Conservation (phyloP, 2,888 invertebrate species). For the Eristalis tenax region DNA sequence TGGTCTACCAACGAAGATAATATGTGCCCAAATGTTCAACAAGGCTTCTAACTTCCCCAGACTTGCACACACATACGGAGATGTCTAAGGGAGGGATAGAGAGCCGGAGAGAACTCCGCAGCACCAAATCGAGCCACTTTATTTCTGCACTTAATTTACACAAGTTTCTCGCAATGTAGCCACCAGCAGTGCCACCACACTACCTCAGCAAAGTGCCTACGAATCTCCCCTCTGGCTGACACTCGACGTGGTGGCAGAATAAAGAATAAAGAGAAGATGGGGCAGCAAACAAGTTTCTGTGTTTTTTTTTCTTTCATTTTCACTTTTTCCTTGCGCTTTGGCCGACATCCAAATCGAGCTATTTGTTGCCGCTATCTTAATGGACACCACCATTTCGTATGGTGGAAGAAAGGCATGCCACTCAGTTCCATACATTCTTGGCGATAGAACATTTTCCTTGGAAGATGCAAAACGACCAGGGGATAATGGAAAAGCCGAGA, state of each 20-base stretch:
- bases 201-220: slow-evolving; percentile 67
- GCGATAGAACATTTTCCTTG: slow-evolving; percentile 52
- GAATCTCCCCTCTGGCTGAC: slow-evolving; percentile 40
- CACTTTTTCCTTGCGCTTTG: slow-evolving; percentile 48
- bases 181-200: slow-evolving; percentile 54
- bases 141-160: slow-evolving; percentile 72
- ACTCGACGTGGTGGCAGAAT: neutral
- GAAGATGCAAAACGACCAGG: slow-evolving; percentile 56
- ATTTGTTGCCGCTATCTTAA: slow-evolving; percentile 73
- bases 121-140: slow-evolving; percentile 67
- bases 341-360: slow-evolving; percentile 73
- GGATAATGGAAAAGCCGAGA: slow-evolving; percentile 12
- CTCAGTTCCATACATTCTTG: slow-evolving; percentile 44
- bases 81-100: no score
- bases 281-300: slow-evolving; percentile 50
- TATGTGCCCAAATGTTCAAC: slow-evolving; percentile 71
- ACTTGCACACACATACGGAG: slow-evolving; percentile 33
- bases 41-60: slow-evolving; percentile 68
- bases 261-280: slow-evolving; percentile 52
- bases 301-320: slow-evolving; percentile 2
- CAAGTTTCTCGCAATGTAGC: slow-evolving; percentile 65
- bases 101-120: slow-evolving; percentile 4
- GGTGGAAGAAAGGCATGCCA: slow-evolving; percentile 25
- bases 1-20: slow-evolving; percentile 70
- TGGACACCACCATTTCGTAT: slow-evolving; percentile 65